Evolutionary conservation across 2,797 vertebrate species (phyloP).

Genomic region (Chaenodraco wilsoni): DNA sequence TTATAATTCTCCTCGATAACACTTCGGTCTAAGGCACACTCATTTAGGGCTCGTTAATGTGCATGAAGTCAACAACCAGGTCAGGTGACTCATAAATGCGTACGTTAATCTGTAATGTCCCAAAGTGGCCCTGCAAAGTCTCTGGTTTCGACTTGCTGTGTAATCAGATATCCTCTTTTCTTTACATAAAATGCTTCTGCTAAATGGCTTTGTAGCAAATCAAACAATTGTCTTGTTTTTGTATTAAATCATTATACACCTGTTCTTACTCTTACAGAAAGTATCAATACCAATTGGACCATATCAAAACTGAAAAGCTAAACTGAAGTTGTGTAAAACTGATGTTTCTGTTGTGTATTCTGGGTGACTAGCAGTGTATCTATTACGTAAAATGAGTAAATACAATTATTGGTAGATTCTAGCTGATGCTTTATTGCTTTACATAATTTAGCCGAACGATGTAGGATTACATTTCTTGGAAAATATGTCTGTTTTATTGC

Average conservation of each 20-base stretch:
- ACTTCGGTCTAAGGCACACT: constrained; percentile 37
- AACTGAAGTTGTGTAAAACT: not conserved
- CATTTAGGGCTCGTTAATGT: constrained; percentile 53
- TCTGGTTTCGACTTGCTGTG: constrained; percentile 8
- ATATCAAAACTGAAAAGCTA: not conserved
- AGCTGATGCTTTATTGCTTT: not conserved
- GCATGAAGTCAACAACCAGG: constrained; percentile 46
- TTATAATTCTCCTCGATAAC: constrained; percentile 38
- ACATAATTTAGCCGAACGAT: not conserved
- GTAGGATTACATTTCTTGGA: not conserved
- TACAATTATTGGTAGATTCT: not conserved
- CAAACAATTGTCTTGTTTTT: constrained; percentile 3
- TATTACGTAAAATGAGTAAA: not conserved
- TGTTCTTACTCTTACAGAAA: not conserved
- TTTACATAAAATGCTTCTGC: constrained; percentile 2
- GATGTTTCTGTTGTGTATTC: not conserved
- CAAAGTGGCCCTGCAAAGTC: constrained; percentile 10
- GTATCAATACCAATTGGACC: not conserved
- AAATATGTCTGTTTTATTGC: not conserved
- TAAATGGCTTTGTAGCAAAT: not conserved
- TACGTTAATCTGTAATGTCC: constrained; percentile 24
- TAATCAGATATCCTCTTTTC: constrained; percentile 10
- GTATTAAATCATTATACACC: not conserved
- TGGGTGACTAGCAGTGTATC: not conserved
- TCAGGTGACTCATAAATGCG: constrained; percentile 37